Percentiles rank a stretch among this genome's conserved stretches.
Conservation (phyloP, 2,797 vertebrate genomes). For the Artibeus lituratus region DNA sequence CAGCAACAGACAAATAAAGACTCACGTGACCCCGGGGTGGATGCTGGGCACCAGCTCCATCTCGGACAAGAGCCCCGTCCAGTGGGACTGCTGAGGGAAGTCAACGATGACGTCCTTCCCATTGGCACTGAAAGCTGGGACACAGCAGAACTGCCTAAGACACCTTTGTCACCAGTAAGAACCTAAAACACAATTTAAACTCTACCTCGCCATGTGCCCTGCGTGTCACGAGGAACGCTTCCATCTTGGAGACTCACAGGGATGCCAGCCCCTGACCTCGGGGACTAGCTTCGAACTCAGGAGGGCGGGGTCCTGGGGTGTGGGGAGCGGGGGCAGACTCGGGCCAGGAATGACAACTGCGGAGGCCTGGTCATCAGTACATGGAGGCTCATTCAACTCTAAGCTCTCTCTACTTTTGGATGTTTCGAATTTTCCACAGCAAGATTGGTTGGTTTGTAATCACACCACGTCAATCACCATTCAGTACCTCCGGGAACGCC, state of each 20-base stretch:
- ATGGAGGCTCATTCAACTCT: background rate
- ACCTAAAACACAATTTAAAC: background rate
- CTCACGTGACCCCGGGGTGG: constrained; percentile 96
- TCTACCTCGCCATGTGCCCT: background rate
- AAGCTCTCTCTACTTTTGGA: background rate
- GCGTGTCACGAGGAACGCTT: background rate
- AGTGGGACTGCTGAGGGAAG: constrained; percentile 98
- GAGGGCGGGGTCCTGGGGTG: no score
- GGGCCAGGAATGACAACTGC: background rate
- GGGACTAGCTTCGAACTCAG: background rate
- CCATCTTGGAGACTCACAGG: no score
- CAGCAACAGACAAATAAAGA: background rate
- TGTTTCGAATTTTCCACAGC: background rate
- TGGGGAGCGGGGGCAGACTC: background rate
- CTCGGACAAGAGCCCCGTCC: constrained; percentile 97
- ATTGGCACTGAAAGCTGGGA: constrained; percentile 96
- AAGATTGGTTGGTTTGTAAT: background rate
- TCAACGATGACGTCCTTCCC: constrained; percentile 99
- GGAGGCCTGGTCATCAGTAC: background rate
- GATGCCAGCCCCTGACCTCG: background rate
- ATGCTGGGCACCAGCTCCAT: constrained; percentile 98
- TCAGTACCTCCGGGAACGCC: constrained; percentile 1
- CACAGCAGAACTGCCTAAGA: background rate
- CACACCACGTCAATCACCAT: background rate
- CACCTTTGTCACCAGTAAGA: background rate